Percentiles rank a stretch among this genome's conserved stretches.
Conservation (phyloP, 2,797 vertebrate genomes). For the Sparidentex hasta region DNA sequence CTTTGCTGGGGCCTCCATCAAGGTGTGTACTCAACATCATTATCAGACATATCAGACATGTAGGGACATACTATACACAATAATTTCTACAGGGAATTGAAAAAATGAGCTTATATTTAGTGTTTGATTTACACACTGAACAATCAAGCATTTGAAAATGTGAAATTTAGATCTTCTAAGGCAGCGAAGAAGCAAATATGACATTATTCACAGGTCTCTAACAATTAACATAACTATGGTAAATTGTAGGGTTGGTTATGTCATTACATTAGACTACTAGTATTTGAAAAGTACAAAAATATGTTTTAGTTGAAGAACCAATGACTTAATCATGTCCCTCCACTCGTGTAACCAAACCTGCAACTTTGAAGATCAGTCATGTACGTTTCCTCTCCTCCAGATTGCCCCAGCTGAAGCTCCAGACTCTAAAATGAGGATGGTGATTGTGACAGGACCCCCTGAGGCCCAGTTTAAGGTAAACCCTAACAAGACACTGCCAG, state of each 20-base stretch:
- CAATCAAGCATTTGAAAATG: background rate
- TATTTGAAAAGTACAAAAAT: too few relatives aligned
- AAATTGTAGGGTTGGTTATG: background rate
- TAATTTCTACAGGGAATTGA: too few relatives aligned
- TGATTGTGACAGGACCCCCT: conserved; percentile 94
- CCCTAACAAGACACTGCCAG: background rate
- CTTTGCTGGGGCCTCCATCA: conserved; percentile 96
- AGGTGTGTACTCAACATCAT: conserved; percentile 81
- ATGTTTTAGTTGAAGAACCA: background rate
- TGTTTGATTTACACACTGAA: too few relatives aligned
- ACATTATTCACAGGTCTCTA: background rate
- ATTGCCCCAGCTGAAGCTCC: conserved; percentile 95
- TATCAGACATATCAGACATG: background rate
- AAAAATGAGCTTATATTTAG: too few relatives aligned
- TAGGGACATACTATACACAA: background rate
- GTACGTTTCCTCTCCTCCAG: conserved; percentile 74
- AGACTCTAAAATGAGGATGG: conserved; percentile 96
- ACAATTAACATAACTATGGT: background rate
- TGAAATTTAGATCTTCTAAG: background rate
- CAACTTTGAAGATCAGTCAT: background rate
- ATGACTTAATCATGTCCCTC: background rate
- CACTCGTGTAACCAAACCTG: background rate
- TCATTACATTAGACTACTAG: background rate
- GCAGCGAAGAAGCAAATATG: background rate
- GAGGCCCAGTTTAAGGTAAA: conserved; percentile 97